Conservation (phyloP, 2,113 vertebrate genomes). For the Fukomys damarensis region DNA sequence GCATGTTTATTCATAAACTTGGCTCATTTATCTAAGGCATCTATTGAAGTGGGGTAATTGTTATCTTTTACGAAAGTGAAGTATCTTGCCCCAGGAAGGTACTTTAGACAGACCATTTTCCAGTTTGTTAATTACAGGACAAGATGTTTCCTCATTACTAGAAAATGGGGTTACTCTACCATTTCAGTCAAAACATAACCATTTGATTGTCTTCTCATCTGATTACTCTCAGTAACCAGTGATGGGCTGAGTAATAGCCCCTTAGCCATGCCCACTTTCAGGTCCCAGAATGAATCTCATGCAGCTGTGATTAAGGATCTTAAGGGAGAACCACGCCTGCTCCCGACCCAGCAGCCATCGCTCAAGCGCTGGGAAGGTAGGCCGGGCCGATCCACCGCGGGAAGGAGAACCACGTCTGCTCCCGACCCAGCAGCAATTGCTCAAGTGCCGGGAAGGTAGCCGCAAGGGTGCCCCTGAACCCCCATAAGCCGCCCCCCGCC, state of each 20-base stretch:
- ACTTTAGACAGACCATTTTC: neutral
- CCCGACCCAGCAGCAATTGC: no score
- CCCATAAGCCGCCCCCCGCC: no score
- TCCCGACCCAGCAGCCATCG: no score
- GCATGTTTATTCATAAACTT: neutral
- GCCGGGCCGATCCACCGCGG: no score
- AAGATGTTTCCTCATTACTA: neutral
- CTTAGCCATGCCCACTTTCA: neutral
- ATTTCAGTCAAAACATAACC: constrained; percentile 48
- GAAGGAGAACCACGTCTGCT: no score
- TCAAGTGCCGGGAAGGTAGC: no score
- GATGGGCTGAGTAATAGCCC: neutral
- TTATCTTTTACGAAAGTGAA: neutral
- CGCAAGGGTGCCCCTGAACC: no score
- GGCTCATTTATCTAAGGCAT: neutral
- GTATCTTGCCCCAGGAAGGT: neutral
- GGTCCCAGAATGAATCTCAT: neutral
- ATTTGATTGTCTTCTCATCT: neutral
- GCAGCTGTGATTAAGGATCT: neutral
- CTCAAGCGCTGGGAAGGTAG: no score
- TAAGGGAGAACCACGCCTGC: no score
- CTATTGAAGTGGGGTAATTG: neutral
- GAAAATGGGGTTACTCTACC: constrained; percentile 26
- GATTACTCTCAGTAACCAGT: neutral
- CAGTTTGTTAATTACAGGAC: neutral